These are phyloP conservation scores for Ennomos quercinarius DNA, from an alignment of 2,888 invertebrate genomes.

Conservation along the genomic window DNA sequence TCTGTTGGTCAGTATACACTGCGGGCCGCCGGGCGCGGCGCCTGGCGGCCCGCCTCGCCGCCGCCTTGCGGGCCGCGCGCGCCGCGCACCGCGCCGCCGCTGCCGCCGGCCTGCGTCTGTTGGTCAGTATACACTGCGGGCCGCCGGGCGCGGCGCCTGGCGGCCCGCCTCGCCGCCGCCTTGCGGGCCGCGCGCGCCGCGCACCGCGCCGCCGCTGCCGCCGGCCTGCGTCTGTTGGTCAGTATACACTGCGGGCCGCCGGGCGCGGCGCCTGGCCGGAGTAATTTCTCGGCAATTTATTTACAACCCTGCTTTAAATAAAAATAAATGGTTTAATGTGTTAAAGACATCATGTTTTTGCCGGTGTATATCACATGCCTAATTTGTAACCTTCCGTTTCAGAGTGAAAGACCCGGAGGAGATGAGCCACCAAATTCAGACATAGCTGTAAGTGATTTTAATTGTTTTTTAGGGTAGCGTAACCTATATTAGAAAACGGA, in stretches of 20 bases:
- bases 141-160: slow-evolving; percentile 90
- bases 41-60: slow-evolving; percentile 88
- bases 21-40: slow-evolving; percentile 90
- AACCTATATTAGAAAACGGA: too few relatives aligned
- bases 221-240: slow-evolving; percentile 78
- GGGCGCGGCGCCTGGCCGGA: too few relatives aligned
- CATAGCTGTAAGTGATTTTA: slow-evolving; percentile 63
- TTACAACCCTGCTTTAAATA: too few relatives aligned
- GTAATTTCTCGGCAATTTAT: too few relatives aligned
- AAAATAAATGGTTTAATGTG: too few relatives aligned
- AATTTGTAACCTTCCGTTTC: slow-evolving; percentile 41
- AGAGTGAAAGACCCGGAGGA: slow-evolving; percentile 93
- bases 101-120: slow-evolving; percentile 88
- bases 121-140: slow-evolving; percentile 88
- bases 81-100: slow-evolving; percentile 70
- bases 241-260: too few relatives aligned
- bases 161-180: slow-evolving; percentile 89
- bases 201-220: slow-evolving; percentile 80
- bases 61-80: slow-evolving; percentile 86
- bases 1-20: slow-evolving; percentile 87
- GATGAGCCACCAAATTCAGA: slow-evolving; percentile 84
- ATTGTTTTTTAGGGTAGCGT: too few relatives aligned
- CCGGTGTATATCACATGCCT: too few relatives aligned
- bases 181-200: slow-evolving; percentile 78
- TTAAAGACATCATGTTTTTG: too few relatives aligned